Evolutionary conservation across 2,113 vertebrate genomes (phyloP), one percentile per base, ranked within the genome.

Genomic region (Xyrauchen texanus): DNA sequence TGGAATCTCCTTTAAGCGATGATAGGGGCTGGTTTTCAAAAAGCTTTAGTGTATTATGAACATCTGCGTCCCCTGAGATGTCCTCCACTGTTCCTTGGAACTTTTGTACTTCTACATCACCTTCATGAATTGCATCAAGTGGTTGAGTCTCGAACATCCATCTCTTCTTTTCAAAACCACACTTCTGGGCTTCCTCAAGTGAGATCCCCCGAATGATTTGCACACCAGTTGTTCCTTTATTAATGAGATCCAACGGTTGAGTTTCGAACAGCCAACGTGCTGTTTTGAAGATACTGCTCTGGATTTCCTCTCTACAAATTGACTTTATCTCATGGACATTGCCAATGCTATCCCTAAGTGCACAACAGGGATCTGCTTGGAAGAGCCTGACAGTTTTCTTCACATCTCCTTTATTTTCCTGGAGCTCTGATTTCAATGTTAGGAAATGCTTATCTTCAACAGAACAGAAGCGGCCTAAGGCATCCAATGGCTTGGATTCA

Each of bases 71-170:
- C 21, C 21, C 21, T 5, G 91, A 51, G 3, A 92, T 89, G 76
- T 95, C 93, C 0, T 88, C 91, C 0, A 87, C 87, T 0, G 87
- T 93, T 4, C 92, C 92, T 81, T 95, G 91, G 88, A 96, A 96
- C 53, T 90, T 91, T 76, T 94, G 93, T 3, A 93, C 93, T 76
- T 94, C 93, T 0, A 87, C 78, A 57, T 4, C 42, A 5, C 89
- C 88, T 79, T 98, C 96, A 82, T 92, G 90, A 84, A 98, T 96
- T 45, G 93, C 91, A 34, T 96, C 94, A 72, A 98, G 89, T 8
- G 95, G 92, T 83, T 97, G 97, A 5, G 97, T 98, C 92, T 99
- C 97, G 86, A 99, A 99, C 92, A 99, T 93, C 97, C 96, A 98
- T 83, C 92, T 95, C 0, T 95, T 94, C 0, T 91, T 92, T 0